A percentile compares a stretch with the other conserved stretches of the same genome.
These are phyloP conservation scores for Amphiprion ocellaris DNA, from an alignment of 2,113 vertebrate genomes.

Conservation along the genomic window DNA sequence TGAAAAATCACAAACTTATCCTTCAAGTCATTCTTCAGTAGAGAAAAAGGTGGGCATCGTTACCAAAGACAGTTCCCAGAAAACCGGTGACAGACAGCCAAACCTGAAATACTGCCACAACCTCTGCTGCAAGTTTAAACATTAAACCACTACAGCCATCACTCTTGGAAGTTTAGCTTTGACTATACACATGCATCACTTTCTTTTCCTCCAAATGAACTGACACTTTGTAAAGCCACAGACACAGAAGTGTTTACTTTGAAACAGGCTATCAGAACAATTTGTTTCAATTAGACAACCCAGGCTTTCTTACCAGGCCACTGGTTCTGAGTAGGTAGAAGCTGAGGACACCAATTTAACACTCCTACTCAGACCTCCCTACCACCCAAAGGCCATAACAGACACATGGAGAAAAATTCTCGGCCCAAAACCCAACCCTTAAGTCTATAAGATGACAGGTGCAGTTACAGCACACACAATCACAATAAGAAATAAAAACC, in stretches of 20 bases:
- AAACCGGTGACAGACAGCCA: neutral
- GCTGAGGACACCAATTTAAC: conserved; percentile 59
- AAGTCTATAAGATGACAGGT: neutral
- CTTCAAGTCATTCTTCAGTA: too few species aligned
- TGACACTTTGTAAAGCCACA: conserved; percentile 4
- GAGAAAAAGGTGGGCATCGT: too few species aligned
- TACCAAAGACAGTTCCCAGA: too few species aligned
- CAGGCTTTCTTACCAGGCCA: conserved; percentile 51
- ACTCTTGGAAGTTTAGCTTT: neutral
- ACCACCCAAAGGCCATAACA: conserved; percentile 28
- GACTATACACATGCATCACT: neutral
- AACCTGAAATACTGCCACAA: neutral
- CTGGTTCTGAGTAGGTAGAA: conserved; percentile 55
- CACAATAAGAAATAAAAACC: neutral
- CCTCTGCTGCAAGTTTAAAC: neutral
- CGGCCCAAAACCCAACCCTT: conserved; percentile 21
- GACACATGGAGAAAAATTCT: conserved; percentile 22
- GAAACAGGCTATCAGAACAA: conserved; percentile 41
- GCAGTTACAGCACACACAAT: conserved; percentile 1
- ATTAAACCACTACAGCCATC: neutral
- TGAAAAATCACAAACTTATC: too few species aligned
- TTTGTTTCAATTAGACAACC: conserved; percentile 72
- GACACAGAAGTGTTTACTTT: conserved; percentile 23
- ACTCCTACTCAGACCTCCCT: conserved; percentile 52
- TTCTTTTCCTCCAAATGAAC: conserved; percentile 1